Evolutionary conservation across 1,140 invertebrate species (phyloP).

Genomic region (Drosophila sp.): DNA sequence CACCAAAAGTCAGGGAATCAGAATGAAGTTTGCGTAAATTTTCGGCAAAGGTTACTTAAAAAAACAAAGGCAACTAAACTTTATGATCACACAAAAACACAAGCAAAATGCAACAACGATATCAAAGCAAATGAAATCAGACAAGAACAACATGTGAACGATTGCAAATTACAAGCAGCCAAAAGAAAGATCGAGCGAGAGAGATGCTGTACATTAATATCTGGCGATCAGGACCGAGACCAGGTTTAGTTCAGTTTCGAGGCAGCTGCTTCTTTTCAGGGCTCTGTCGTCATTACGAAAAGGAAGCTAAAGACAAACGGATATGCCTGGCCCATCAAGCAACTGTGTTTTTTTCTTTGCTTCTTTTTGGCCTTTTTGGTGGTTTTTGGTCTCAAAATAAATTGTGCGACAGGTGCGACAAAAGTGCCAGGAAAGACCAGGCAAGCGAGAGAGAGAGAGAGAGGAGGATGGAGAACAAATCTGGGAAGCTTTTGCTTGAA

Average conservation of each 20-base stretch:
- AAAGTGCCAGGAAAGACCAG: constrained; percentile 46
- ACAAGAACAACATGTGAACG: constrained; percentile 79
- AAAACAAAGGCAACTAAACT: constrained; percentile 51
- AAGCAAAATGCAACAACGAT: constrained; percentile 39
- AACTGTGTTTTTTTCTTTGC: constrained; percentile 59
- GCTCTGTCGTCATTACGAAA: constrained; percentile 75
- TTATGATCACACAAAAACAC: constrained; percentile 64
- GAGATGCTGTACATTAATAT: constrained; percentile 49
- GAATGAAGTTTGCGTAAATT: constrained; percentile 59
- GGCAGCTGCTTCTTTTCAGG: constrained; percentile 73
- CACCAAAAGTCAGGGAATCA: constrained; percentile 32
- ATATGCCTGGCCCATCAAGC: constrained; percentile 77
- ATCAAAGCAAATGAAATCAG: constrained; percentile 76
- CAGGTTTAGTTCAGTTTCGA: constrained; percentile 22
- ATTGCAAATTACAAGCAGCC: constrained; percentile 75
- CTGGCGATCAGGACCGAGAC: constrained; percentile 55
- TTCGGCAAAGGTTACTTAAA: constrained; percentile 62
- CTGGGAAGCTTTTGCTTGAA: constrained; percentile 34
- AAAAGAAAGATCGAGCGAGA: constrained; percentile 23
- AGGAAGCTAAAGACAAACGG: constrained; percentile 81
- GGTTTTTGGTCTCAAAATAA: constrained; percentile 75
- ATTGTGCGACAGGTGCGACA: constrained; percentile 80
- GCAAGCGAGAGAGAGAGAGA: constrained; percentile 19
- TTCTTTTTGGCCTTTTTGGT: constrained; percentile 54
- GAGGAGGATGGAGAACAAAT: constrained; percentile 12